Evolutionary conservation across 2,888 invertebrate species (phyloP).

Genomic region (Andrena marginata): DNA sequence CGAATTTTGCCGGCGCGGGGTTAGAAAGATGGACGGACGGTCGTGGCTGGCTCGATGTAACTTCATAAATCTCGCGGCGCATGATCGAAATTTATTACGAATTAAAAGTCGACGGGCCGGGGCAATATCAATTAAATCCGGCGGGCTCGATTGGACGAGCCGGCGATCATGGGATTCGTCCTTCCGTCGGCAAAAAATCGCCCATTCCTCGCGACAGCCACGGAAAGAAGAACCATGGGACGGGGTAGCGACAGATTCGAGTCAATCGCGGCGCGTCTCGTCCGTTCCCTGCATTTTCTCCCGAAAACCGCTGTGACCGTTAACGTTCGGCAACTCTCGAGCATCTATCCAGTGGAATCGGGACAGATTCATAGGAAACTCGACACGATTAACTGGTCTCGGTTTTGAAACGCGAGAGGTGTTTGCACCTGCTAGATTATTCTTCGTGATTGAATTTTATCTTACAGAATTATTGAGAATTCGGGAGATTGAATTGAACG

Average conservation of each 20-base stretch:
- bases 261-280: neutral
- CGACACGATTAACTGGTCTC: too few relatives aligned
- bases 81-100: conserved; percentile 82
- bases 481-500: too few relatives aligned
- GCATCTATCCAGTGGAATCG: too few relatives aligned
- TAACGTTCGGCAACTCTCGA: neutral
- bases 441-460: too few relatives aligned
- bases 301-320: neutral
- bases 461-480: too few relatives aligned
- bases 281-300: neutral
- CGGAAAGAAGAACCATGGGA: conserved; percentile 39
- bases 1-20: conserved; percentile 56
- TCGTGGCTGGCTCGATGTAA: conserved; percentile 53
- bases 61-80: conserved; percentile 80
- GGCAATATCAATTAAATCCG: conserved; percentile 82
- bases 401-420: too few relatives aligned
- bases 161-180: conserved; percentile 59
- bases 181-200: conserved; percentile 60
- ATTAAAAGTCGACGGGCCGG: conserved; percentile 76
- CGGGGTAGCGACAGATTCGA: conserved; percentile 59
- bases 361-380: too few relatives aligned
- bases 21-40: conserved; percentile 57
- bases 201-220: conserved; percentile 43
- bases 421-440: too few relatives aligned
- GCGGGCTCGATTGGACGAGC: conserved; percentile 50